Evolutionary conservation across 2,113 vertebrate genomes (phyloP), one percentile per base, ranked within the genome.

Genomic region (Mionectes macconnelli): DNA sequence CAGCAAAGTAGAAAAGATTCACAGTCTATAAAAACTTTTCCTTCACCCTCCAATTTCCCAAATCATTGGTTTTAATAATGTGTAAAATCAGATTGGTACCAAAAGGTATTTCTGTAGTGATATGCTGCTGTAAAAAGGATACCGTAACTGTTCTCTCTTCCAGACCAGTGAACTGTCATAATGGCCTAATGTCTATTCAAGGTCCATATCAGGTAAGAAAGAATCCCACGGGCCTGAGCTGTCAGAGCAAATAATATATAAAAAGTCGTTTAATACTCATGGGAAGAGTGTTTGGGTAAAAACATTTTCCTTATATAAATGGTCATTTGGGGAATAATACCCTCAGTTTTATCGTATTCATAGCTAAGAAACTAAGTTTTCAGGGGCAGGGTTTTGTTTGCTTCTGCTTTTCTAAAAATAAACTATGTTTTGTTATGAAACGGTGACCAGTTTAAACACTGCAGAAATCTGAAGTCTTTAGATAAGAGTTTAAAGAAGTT

Each of bases 311-410:
- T 89, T 85, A 50, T 1, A 59, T 17, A 79, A 91, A 62, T 25
- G 4, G 18, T 30, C 2, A 40, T 66, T 87, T 82, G 3, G 4
- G 50, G 14, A 82, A 57, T 30, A 87, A 75, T 33, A 39, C 6
- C 6, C 10, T 60, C 13, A 78, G 5, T 87, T 89, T 94, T 60
- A 27, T 6, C 25, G 49, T 92, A 40, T 50, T 79, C 22, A 20
- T 55, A 27, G 31, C 4, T 49, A 89, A 84, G 40, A 75, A 87
- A 84, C 6, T 27, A 55, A 35, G 70, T 63, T 83, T 56, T 53
- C 33, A 52, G 17, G 27, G 6, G 28, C 75, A 75, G 0, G 0
- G 0, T n/a, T 89, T 33, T 67, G 24, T 0, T 57, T 74, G 52
- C 14, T 0, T 23, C 59, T 69, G 11, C 11, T 59, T 72, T 39